Evolutionary conservation across 2,797 vertebrate species (phyloP).

Genomic region (Cephalopachus bancanus): DNA sequence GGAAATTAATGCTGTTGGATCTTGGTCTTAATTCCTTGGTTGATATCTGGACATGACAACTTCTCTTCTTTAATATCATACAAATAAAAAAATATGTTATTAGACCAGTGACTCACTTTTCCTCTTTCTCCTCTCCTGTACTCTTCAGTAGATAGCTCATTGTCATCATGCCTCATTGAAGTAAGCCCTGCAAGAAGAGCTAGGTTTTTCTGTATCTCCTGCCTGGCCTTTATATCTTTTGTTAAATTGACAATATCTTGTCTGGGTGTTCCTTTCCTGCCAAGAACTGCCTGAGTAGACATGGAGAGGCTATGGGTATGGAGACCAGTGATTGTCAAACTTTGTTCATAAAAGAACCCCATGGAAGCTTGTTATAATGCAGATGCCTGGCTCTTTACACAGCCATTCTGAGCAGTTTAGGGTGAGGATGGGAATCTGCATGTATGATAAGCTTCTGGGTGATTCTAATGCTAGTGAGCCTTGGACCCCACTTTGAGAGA

Average conservation of each 20-base stretch:
- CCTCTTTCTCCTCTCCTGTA: slow-evolving; percentile 10
- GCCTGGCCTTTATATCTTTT: slow-evolving; percentile 29
- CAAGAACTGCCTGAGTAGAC: neutral
- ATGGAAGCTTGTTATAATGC: slow-evolving; percentile 35
- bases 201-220: slow-evolving; percentile 22
- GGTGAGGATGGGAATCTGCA: neutral
- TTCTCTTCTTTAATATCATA: slow-evolving; percentile 68
- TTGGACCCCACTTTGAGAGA: slow-evolving; percentile 11
- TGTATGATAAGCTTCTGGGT: neutral
- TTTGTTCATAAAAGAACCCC: slow-evolving; percentile 30
- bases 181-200: slow-evolving; percentile 15
- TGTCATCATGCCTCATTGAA: slow-evolving; percentile 49
- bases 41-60: slow-evolving; percentile 47
- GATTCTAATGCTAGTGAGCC: neutral
- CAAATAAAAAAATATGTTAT: slow-evolving; percentile 49
- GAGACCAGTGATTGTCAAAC: neutral
- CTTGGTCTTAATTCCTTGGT: slow-evolving; percentile 52
- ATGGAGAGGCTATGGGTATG: neutral
- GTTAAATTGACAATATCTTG: slow-evolving; percentile 12
- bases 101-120: slow-evolving; percentile 66
- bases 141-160: slow-evolving; percentile 50
- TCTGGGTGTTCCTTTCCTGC: neutral
- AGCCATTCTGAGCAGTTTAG: neutral
- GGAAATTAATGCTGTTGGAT: slow-evolving; percentile 65
- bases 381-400: neutral